Evolutionary conservation across 2,888 invertebrate genomes (phyloP), one percentile per base, ranked within the genome.

Genomic region (Taenaris catops): DNA sequence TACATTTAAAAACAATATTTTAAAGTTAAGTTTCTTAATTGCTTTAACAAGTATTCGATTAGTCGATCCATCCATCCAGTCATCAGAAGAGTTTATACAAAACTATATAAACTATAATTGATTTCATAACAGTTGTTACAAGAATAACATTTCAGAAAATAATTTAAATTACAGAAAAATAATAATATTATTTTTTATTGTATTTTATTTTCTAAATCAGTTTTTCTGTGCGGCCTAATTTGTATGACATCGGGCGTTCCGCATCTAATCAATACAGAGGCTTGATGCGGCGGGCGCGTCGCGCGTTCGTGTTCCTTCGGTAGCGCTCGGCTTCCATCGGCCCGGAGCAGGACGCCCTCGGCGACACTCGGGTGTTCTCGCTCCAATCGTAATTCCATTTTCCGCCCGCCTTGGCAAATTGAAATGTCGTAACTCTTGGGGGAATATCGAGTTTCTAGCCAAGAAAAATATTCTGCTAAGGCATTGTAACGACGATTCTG

Each of bases 351-450:
- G 63, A 58, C 51, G 52, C 55, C 58, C 51, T 64, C 67, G 67
- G 60, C 68, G 64, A 67, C 65, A 49, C 60, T 76, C 70, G 61
- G 68, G 62, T 57, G 60, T 64, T 74, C 79, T 79, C 83, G 79
- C 83, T 84, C 68, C 80, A 87, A 87, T 84, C 84, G 86, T 84
- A 84, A 87, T 87, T 84, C 84, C 84, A 86, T 87, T 87, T 87
- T 87, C 87, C 86, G 84, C 84, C 83, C 86, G 87, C 87, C 86
- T 86, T 87, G 81, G 87, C 87, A 87, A 87, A 87, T 87, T 87
- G 87, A 87, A 87, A 87, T 86, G 87, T 86, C 86, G 87, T 87
- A 86, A 86, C 83, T 87, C 87, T 86, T 84, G 68, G 78, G 87
- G 87, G 87, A 84, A 87, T 87, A 83, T 86, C 86, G 84, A 81